A percentile compares a stretch with the other conserved stretches of the same genome.
These are phyloP conservation scores for Tapirus indicus DNA, from an alignment of 2,797 vertebrate genomes.

Conservation along the genomic window DNA sequence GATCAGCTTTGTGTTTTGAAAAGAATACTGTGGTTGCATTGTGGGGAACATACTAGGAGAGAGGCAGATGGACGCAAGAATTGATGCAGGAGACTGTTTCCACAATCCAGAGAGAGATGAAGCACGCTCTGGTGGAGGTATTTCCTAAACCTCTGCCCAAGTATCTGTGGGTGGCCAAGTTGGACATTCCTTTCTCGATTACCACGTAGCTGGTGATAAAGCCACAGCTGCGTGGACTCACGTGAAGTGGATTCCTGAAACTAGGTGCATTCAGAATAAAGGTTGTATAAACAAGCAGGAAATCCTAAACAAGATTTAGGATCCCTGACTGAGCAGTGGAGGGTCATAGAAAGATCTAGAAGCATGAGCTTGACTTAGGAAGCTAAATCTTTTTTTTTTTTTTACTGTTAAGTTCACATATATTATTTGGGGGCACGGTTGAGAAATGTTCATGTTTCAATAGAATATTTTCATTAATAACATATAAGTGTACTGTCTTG, in stretches of 20 bases:
- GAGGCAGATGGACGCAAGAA: neutral
- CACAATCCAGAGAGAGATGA: neutral
- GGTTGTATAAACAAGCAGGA: neutral
- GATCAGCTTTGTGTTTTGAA: neutral
- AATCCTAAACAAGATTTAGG: neutral
- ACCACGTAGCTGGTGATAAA: neutral
- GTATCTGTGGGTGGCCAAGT: neutral
- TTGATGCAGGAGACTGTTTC: neutral
- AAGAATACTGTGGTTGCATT: neutral
- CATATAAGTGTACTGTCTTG: neutral
- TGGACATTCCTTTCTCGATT: neutral
- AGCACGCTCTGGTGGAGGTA: rapidly evolving
- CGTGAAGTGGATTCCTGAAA: neutral
- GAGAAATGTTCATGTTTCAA: constrained; percentile 1
- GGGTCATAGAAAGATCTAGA: neutral
- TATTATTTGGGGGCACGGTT: neutral
- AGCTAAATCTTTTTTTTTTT: neutral
- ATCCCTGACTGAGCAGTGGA: neutral
- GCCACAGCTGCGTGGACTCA: neutral
- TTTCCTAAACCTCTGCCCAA: neutral
- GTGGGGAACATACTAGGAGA: no score
- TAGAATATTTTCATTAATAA: neutral
- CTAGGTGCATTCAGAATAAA: neutral
- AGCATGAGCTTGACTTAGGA: neutral
- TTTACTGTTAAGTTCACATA: neutral